A percentile compares a stretch with the other conserved stretches of the same genome.
Evolutionary conservation across 2,888 invertebrate genomes (phyloP).

Genomic region (Phasia obesa): DNA sequence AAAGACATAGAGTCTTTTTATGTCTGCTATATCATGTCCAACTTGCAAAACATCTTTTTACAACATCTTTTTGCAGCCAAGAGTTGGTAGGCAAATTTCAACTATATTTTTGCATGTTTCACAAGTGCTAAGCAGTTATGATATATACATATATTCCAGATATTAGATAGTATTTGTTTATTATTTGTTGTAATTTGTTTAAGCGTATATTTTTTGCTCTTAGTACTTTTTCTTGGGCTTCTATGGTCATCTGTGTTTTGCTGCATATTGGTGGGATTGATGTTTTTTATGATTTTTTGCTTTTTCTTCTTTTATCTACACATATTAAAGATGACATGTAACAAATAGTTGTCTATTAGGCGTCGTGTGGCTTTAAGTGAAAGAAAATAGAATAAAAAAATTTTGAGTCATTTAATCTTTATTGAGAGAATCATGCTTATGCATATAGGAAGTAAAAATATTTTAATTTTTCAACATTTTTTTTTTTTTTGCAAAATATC

Average conservation of each 20-base stretch:
- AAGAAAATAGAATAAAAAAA: constrained; percentile 58
- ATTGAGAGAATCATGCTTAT: no score
- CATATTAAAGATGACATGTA: constrained; percentile 68
- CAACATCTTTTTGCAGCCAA: constrained; percentile 14
- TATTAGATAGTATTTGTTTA: background rate
- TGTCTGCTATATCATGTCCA: constrained; percentile 64
- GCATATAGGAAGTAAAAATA: no score
- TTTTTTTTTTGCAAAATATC: no score
- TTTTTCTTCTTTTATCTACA: constrained; percentile 57
- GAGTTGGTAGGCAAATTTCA: constrained; percentile 58
- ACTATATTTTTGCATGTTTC: constrained; percentile 33
- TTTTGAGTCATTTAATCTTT: constrained; percentile 43
- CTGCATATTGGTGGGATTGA: no score
- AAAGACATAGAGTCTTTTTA: constrained; percentile 59
- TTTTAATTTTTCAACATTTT: no score
- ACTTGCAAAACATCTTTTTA: constrained; percentile 56
- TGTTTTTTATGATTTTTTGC: constrained; percentile 6
- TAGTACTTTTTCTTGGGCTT: no score
- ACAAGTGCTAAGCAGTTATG: constrained; percentile 2
- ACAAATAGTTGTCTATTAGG: constrained; percentile 67
- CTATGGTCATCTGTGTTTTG: no score
- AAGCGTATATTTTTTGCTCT: background rate
- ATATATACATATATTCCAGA: constrained; percentile 19
- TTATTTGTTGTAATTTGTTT: constrained; percentile 24
- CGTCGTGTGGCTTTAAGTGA: constrained; percentile 63